Base-by-base conservation (phyloP, 1,140 invertebrate species). In the Papilio aristodemus region DNA sequence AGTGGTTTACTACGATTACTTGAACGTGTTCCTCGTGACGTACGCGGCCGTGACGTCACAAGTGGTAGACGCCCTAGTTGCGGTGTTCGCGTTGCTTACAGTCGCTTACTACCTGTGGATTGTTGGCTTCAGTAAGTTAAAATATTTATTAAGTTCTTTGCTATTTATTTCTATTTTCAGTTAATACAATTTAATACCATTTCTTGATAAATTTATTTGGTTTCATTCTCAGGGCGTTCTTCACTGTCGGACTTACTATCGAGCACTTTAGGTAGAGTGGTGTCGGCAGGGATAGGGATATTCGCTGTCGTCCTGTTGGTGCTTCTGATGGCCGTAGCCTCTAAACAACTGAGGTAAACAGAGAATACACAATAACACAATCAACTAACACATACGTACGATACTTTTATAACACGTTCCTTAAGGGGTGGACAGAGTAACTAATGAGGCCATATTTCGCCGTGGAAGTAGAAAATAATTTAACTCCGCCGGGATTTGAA, bases 1-100 rank as follows among this genome's bases (percentile, higher is more conserved):
- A 4, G 69, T 78, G 19, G 81, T 91, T 7, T 92, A 90, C 76
- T 92, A 77, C 70, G 91, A 92, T 72, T 91, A 80, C 68, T 68
- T 90, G 46, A 85, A 86, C 67, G 66, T 76, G 62, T 86, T 89
- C 70, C 43, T 92, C 43, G 38, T 91, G 7, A 70, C 71, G 4
- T 91, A 91, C 69, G 74, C 83, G 0, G 25, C 57, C 0, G 13
- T 22, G 0, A 72, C 43, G 0, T 75, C 87, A 3, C 66, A 82
- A 2, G 64, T 79, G 2, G 68, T 86, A 2, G 85, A 92, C 67
- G 69, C 76, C 5, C 1, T 83, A 8, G 70, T 87, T 0, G 73
- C 71, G 0, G 2, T 84, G 8, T 17, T 79, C 0, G 81, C 71
- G 0, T 9, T 85, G 0, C 8, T 68, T 1, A 78, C 73, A 9